phyloP scores from a whole-genome alignment of 1,140 invertebrate genomes.

The Dendrolimus kikuchii region DNA sequence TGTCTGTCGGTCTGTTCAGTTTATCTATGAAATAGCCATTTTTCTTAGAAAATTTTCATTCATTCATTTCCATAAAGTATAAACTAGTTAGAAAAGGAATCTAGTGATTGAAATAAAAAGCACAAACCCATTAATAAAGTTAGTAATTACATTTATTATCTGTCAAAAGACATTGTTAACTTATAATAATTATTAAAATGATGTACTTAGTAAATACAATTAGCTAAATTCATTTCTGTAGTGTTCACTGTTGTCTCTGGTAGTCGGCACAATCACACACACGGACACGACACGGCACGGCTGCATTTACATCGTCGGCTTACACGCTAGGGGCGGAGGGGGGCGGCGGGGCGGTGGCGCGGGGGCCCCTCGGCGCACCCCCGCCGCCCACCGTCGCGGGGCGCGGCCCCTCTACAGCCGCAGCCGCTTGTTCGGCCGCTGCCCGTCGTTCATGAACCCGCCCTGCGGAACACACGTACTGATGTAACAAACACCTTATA shows the following conservation, averaged over 20 bases:
- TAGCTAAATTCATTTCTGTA: conserved; percentile 62
- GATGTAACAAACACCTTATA: not conserved
- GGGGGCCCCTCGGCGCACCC: too few relatives aligned
- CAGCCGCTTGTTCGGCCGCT: conserved; percentile 63
- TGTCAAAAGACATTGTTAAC: conserved; percentile 61
- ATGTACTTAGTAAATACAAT: conserved; percentile 71
- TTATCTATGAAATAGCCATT: too few relatives aligned
- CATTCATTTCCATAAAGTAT: too few relatives aligned
- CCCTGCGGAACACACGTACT: conserved; percentile 26
- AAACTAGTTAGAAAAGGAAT: too few relatives aligned
- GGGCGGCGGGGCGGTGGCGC: too few relatives aligned
- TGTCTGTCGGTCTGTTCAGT: too few relatives aligned
- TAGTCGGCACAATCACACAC: conserved; percentile 44
- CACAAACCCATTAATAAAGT: conserved; percentile 29
- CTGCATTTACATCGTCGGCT: conserved; percentile 13
- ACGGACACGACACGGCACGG: conserved; percentile 34
- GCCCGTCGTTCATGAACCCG: conserved; percentile 64
- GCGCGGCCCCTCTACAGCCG: conserved; percentile 37
- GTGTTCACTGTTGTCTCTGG: conserved; percentile 50
- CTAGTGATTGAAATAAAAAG: conserved; percentile 17
- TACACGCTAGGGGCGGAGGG: too few relatives aligned
- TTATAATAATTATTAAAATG: conserved; percentile 48
- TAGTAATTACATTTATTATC: conserved; percentile 65
- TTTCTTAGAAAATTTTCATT: too few relatives aligned
- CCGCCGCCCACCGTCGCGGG: too few relatives aligned